These are phyloP conservation scores for Florisuga fusca DNA, from an alignment of 2,797 vertebrate genomes.

Conservation along the genomic window DNA sequence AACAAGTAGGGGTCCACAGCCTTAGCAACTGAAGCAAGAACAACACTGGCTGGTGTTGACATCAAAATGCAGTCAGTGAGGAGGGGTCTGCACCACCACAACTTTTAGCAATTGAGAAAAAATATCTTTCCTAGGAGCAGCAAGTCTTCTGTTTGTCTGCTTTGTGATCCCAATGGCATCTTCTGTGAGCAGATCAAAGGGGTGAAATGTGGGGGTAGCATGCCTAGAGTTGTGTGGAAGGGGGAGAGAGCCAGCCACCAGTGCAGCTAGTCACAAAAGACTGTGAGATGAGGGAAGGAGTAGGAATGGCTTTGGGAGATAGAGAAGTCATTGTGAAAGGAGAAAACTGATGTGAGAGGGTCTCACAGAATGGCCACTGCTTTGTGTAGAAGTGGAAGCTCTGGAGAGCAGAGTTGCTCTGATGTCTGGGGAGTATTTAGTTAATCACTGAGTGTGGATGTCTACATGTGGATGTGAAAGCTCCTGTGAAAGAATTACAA, in stretches of 20 bases:
- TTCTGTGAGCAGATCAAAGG: neutral
- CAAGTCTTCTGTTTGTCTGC: neutral
- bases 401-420: neutral
- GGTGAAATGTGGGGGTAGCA: neutral
- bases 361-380: neutral
- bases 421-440: neutral
- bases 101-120: neutral
- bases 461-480: neutral
- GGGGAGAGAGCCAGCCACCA: neutral
- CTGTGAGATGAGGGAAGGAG: neutral
- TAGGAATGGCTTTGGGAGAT: neutral
- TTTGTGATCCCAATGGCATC: neutral
- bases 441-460: neutral
- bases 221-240: neutral
- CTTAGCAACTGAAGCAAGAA: no score
- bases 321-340: neutral
- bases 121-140: neutral
- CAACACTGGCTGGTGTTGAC: no score
- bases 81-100: no score
- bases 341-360: neutral
- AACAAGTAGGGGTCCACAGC: no score
- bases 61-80: no score
- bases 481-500: neutral
- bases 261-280: neutral
- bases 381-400: neutral